These are phyloP conservation scores for Orchesella flavescens DNA, from an alignment of 2,888 invertebrate genomes.

Conservation along the genomic window DNA sequence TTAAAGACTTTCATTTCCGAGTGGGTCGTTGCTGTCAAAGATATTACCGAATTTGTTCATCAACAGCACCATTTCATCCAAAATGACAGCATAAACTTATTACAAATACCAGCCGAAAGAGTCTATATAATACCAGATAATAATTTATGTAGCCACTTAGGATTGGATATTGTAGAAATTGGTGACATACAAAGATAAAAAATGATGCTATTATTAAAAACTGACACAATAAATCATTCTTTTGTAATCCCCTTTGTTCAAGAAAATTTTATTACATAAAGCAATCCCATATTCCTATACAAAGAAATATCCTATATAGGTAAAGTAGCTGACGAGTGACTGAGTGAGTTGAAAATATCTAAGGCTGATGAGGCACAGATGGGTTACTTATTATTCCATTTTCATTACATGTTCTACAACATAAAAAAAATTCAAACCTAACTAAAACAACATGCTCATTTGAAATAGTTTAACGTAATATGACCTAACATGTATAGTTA, in stretches of 20 bases:
- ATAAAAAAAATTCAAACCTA: too few relatives aligned
- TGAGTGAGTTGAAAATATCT: too few relatives aligned
- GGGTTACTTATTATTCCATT: too few relatives aligned
- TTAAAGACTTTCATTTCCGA: slow-evolving; percentile 55
- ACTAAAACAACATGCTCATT: too few relatives aligned
- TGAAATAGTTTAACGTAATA: too few relatives aligned
- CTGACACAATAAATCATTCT: background rate
- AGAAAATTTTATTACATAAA: too few relatives aligned
- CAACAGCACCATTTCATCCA: slow-evolving; percentile 43
- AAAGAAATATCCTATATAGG: too few relatives aligned
- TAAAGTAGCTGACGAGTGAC: too few relatives aligned
- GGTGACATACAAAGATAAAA: background rate
- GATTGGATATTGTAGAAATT: slow-evolving; percentile 15
- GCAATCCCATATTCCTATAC: too few relatives aligned
- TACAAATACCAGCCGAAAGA: slow-evolving; percentile 61
- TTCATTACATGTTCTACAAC: too few relatives aligned
- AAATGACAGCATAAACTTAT: slow-evolving; percentile 35
- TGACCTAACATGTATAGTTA: too few relatives aligned
- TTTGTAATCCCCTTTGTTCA: background rate
- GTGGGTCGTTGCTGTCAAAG: slow-evolving; percentile 60
- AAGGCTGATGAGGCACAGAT: too few relatives aligned
- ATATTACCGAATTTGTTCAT: slow-evolving; percentile 65
- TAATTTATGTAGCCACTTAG: slow-evolving; percentile 18
- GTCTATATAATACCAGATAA: slow-evolving; percentile 32
- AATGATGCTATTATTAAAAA: background rate